phyloP scores from a whole-genome alignment of 2,888 invertebrate species.

The Syrista parreyssii region DNA sequence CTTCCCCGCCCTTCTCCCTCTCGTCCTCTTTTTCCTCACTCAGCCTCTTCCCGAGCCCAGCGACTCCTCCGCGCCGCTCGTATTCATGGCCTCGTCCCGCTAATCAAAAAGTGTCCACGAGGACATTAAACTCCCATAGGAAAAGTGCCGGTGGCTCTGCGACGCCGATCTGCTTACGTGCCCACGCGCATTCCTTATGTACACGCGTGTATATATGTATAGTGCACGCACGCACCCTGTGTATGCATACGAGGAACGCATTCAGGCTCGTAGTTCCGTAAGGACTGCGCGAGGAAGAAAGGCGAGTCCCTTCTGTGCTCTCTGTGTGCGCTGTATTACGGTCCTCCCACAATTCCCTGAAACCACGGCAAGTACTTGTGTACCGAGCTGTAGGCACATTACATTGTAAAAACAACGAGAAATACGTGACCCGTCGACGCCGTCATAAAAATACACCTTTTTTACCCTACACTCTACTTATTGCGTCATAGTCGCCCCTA shows the following conservation, averaged over 20 bases:
- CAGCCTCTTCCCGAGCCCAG: too few species aligned
- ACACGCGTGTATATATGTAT: neutral
- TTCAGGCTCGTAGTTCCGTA: slow-evolving; percentile 7
- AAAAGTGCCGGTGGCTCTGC: neutral
- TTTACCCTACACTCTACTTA: slow-evolving; percentile 22
- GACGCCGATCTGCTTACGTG: neutral
- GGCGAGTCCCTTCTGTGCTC: too few species aligned
- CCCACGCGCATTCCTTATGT: neutral
- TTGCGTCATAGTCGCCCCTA: neutral
- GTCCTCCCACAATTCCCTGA: neutral
- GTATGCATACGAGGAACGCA: slow-evolving; percentile 5
- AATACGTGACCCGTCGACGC: slow-evolving; percentile 33
- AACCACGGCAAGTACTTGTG: neutral
- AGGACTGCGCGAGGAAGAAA: neutral
- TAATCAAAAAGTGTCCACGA: slow-evolving; percentile 54
- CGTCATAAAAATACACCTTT: slow-evolving; percentile 50
- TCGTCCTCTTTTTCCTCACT: slow-evolving; percentile 13
- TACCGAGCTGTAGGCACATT: slow-evolving; percentile 31
- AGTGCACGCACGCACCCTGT: too few species aligned
- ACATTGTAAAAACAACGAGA: slow-evolving; percentile 34
- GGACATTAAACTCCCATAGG: slow-evolving; percentile 51
- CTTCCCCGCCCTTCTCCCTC: slow-evolving; percentile 2
- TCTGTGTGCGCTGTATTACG: neutral
- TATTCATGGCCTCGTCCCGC: slow-evolving; percentile 56
- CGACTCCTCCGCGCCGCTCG: too few species aligned